phyloP scores from a whole-genome alignment of 2,888 invertebrate species.

The Augiades crinisus region DNA sequence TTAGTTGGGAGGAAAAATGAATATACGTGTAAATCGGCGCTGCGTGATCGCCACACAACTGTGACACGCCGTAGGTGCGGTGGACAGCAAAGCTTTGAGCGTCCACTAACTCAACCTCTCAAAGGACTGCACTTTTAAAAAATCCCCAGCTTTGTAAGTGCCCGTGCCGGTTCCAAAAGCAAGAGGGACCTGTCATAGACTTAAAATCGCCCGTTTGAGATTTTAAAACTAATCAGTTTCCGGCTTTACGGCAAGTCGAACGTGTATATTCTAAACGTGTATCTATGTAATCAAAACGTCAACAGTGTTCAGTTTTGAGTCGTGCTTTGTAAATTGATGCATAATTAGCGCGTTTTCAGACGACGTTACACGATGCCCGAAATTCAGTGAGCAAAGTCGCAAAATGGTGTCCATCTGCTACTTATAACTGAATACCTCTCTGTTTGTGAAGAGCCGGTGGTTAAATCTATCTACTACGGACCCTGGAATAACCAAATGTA shows the following conservation, averaged over 20 bases:
- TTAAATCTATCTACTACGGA: not conserved
- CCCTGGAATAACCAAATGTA: not conserved
- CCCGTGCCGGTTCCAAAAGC: conserved; percentile 28
- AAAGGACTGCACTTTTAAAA: conserved; percentile 38
- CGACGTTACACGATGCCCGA: conserved; percentile 39
- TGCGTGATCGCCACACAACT: conserved; percentile 29
- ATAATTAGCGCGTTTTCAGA: conserved; percentile 52
- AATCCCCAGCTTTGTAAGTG: conserved; percentile 43
- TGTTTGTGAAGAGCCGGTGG: not conserved
- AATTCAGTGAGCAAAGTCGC: conserved; percentile 42
- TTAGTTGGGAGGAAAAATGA: not conserved
- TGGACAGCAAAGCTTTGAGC: conserved; percentile 69
- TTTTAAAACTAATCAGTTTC: not conserved
- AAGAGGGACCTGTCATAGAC: conserved; percentile 26
- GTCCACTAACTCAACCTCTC: conserved; percentile 36
- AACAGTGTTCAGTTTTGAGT: conserved; percentile 34
- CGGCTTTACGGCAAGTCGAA: not conserved
- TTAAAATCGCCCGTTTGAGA: conserved; percentile 1
- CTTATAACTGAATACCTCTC: not conserved
- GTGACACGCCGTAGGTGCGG: conserved; percentile 45
- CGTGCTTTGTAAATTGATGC: conserved; percentile 61
- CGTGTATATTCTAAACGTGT: not conserved
- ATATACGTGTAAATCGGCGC: not conserved
- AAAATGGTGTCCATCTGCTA: conserved; percentile 37
- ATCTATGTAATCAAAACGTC: not conserved